Conservation (phyloP, 1,140 invertebrate genomes). For the Oedothorax gibbosus region DNA sequence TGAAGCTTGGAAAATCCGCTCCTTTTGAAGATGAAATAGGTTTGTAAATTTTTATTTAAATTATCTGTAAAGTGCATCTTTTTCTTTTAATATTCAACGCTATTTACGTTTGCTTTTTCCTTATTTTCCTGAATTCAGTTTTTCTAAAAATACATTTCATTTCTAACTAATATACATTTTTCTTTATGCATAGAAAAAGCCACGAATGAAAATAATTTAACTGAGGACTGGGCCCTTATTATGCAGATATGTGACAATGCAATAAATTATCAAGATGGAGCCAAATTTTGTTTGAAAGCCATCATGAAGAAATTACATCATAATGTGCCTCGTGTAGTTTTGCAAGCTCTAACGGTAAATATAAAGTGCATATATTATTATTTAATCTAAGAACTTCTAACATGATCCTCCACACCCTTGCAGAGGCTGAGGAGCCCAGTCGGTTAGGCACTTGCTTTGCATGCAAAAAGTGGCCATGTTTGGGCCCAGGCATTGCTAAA, state of each 20-base stretch:
- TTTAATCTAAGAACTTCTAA: too few relatives aligned
- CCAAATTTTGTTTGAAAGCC: constrained; percentile 88
- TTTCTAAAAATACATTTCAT: neutral
- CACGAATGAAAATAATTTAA: constrained; percentile 90
- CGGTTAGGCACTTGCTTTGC: too few relatives aligned
- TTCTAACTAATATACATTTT: neutral
- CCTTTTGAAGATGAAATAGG: constrained; percentile 39
- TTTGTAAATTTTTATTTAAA: neutral
- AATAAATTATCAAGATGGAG: constrained; percentile 76
- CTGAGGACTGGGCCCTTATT: constrained; percentile 93
- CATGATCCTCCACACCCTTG: too few relatives aligned
- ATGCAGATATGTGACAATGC: constrained; percentile 96
- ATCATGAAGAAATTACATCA: constrained; percentile 88
- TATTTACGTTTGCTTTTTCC: neutral
- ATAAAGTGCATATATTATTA: neutral
- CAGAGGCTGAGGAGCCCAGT: too few relatives aligned
- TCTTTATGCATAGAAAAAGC: constrained; percentile 80
- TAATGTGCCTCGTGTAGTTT: constrained; percentile 90
- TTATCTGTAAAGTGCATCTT: neutral
- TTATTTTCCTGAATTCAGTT: neutral
- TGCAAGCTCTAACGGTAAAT: constrained; percentile 87
- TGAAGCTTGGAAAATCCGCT: neutral
- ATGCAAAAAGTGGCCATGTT: too few relatives aligned
- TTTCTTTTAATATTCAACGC: neutral
- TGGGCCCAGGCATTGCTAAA: too few relatives aligned